phyloP scores from a whole-genome alignment of 1,140 invertebrate genomes.

The Ditylenchus dipsaci region DNA sequence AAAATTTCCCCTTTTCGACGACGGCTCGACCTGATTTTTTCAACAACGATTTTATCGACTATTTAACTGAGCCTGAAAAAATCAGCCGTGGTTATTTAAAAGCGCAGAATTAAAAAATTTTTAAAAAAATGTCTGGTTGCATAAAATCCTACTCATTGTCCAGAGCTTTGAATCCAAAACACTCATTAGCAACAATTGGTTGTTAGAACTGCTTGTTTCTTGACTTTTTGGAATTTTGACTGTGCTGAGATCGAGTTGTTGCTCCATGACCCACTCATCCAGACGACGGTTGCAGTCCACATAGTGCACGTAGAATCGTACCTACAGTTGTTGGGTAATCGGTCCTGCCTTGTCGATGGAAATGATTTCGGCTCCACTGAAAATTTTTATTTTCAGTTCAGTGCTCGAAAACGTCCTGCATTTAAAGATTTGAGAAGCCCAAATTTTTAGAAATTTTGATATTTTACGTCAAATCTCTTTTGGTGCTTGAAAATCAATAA shows the following conservation, averaged over 20 bases:
- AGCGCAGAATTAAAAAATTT: too few species aligned
- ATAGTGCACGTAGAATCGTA: constrained; percentile 44
- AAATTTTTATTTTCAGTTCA: not conserved
- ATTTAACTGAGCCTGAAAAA: too few species aligned
- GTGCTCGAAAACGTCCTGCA: not conserved
- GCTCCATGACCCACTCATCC: constrained; percentile 44
- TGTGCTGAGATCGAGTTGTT: constrained; percentile 26
- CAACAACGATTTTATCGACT: too few species aligned
- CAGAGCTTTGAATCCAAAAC: not conserved
- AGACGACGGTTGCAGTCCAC: constrained; percentile 44
- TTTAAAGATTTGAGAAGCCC: too few species aligned
- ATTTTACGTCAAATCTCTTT: too few species aligned
- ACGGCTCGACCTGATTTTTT: too few species aligned
- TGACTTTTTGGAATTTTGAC: constrained; percentile 35
- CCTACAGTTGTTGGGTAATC: not conserved
- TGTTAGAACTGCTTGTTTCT: constrained; percentile 6
- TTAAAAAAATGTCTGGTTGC: too few species aligned
- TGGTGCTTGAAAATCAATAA: too few species aligned
- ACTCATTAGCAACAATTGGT: not conserved
- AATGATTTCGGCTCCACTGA: constrained; percentile 41
- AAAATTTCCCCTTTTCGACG: too few species aligned
- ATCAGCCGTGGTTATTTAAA: too few species aligned
- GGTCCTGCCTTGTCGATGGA: constrained; percentile 14
- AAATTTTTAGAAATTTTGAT: too few species aligned
- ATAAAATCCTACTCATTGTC: constrained; percentile 4